Percentiles rank a stretch among this genome's conserved stretches.
Conservation (phyloP, 1,140 invertebrate genomes). For the Chymomyza costata region DNA sequence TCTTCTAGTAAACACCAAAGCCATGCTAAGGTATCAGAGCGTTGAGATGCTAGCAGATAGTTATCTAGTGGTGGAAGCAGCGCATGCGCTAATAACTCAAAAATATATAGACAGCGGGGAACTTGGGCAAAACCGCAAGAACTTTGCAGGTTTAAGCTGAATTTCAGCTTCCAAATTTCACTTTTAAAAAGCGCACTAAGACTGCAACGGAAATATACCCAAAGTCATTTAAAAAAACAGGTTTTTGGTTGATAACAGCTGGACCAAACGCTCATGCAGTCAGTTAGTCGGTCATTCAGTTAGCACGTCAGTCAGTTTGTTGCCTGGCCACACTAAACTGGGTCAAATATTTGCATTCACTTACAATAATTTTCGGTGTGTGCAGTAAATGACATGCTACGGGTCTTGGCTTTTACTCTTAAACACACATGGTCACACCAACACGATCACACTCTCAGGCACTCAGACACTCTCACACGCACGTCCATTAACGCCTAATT, state of each 20-base stretch:
- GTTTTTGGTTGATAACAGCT: conserved; percentile 45
- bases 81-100: conserved; percentile 66
- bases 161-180: conserved; percentile 45
- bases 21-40: conserved; percentile 66
- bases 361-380: conserved; percentile 13
- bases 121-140: conserved; percentile 3
- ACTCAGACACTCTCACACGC: conserved; percentile 6
- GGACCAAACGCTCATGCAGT: conserved; percentile 16
- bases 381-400: conserved; percentile 1
- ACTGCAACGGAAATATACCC: conserved; percentile 22
- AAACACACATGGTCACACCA: not conserved
- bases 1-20: no score
- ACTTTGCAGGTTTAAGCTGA: conserved; percentile 30
- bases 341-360: conserved; percentile 59
- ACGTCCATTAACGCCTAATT: conserved; percentile 39
- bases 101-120: conserved; percentile 6
- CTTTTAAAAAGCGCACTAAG: conserved; percentile 43
- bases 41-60: conserved; percentile 44
- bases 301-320: not conserved
- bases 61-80: no score
- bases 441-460: not conserved
- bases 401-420: conserved; percentile 26
- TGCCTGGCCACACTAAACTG: conserved; percentile 37
- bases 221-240: no score
- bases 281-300: conserved; percentile 14